Evolutionary conservation across 2,797 vertebrate genomes (phyloP), one percentile per base, ranked within the genome.

Genomic region (Cyprinella venusta): DNA sequence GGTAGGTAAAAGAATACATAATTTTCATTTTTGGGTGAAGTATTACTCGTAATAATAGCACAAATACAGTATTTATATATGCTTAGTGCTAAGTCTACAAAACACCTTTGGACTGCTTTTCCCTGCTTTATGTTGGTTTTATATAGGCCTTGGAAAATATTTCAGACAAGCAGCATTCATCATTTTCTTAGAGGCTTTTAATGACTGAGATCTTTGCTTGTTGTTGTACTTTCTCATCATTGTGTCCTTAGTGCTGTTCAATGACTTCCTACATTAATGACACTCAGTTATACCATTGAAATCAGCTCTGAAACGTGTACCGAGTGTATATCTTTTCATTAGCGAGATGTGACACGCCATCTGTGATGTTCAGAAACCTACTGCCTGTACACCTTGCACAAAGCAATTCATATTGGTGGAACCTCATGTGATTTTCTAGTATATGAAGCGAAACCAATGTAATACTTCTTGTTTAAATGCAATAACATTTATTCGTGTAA

Each of bases 271-370:
- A 15, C 77, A 68, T 65, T 54, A n/a, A 65, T 67, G 76, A 52
- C n/a, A 45, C 56, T 81, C 42, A 64, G 69, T 71, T 71, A 74
- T 50, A 42, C 33, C 36, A 76, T 56, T 67, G 48, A 82, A 82
- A 76, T 67, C 33, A 65, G 38, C 59, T 75, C 42, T 56, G 48
- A 76, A 82, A 54, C 4, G n/a, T 82, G 48, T 42, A 75, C 21
- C 26, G 69, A 64, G 42, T 72, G 9, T 81, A 26, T 48, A 81
- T 21, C 33, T 56, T 76, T 67, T 82, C 75, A 59, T 45, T 26
- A 79, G 71, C 13, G 2, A 70, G 81, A 52, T 84, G 68, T 82
- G 63, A 84, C 78, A 72, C 78, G 45, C 69, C 65, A 74, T 82
- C 80, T 75, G 67, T 64, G 69, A 63, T 30, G 9, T 30, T 64